Conservation (phyloP, 2,797 vertebrate species). For the Hydrophis major region DNA sequence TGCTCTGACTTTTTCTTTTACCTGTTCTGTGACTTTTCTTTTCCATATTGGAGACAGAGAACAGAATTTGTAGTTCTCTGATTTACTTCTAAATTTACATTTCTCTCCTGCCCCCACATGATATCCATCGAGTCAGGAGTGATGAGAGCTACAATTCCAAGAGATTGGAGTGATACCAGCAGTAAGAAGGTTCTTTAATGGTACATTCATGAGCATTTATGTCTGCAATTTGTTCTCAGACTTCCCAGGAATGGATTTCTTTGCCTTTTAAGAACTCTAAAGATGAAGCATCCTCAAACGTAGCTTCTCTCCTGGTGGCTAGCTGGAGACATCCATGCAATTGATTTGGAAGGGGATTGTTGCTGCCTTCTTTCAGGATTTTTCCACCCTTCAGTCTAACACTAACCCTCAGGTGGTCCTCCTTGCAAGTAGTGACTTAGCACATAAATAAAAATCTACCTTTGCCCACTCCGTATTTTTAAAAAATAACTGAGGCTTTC, state of each 20-base stretch:
- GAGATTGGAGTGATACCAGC: background rate
- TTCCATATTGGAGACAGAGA: background rate
- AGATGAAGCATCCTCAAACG: background rate
- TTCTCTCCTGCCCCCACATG: background rate
- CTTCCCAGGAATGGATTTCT: background rate
- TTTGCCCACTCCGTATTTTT: background rate
- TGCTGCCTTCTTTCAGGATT: background rate
- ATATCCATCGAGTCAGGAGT: background rate
- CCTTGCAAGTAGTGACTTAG: background rate
- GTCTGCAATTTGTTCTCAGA: conserved; percentile 45
- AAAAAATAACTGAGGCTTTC: conserved; percentile 19
- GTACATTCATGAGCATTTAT: background rate
- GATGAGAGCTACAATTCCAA: background rate
- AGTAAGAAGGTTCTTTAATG: background rate
- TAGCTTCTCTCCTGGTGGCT: background rate
- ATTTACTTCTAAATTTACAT: background rate
- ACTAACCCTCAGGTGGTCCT: background rate
- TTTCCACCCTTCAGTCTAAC: accelerated
- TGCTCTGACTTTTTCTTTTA: background rate
- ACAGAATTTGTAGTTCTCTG: background rate
- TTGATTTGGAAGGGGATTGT: background rate
- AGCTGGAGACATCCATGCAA: background rate
- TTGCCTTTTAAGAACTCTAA: background rate
- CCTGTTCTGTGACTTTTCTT: background rate
- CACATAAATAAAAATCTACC: background rate